phyloP scores from a whole-genome alignment of 64 coral and sea anemone species.

The Stylophora pistillata region DNA sequence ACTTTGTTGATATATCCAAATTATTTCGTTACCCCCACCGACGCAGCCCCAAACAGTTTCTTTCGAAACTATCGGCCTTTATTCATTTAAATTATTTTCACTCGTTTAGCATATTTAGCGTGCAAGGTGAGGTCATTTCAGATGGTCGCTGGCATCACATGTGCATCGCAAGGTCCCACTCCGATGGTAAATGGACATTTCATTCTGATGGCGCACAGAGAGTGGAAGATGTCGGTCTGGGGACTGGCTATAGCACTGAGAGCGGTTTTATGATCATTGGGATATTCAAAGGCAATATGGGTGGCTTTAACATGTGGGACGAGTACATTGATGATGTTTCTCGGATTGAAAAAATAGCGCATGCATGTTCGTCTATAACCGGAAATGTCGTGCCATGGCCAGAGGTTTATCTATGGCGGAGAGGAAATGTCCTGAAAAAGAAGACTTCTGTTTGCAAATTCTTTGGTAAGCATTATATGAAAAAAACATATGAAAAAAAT shows the following conservation, averaged over 20 bases:
- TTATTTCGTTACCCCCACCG: no score
- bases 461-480: not conserved
- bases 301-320: conserved; percentile 40
- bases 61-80: no score
- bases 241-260: not conserved
- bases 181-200: not conserved
- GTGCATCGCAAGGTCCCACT: not conserved
- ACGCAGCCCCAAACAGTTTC: no score
- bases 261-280: not conserved
- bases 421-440: not conserved
- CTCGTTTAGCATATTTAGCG: not conserved
- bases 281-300: not conserved
- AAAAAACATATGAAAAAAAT: no score
- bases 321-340: not conserved
- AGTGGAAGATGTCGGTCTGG: not conserved
- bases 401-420: not conserved
- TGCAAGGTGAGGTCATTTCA: not conserved
- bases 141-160: not conserved
- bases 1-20: no score
- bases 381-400: conserved; percentile 34
- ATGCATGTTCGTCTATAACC: not conserved
- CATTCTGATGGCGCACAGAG: not conserved
- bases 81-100: not conserved
- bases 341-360: not conserved
- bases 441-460: not conserved